Percentiles rank a stretch among this genome's conserved stretches.
Conservation (phyloP, 2,797 vertebrate genomes). For the Muscicapa comitata region DNA sequence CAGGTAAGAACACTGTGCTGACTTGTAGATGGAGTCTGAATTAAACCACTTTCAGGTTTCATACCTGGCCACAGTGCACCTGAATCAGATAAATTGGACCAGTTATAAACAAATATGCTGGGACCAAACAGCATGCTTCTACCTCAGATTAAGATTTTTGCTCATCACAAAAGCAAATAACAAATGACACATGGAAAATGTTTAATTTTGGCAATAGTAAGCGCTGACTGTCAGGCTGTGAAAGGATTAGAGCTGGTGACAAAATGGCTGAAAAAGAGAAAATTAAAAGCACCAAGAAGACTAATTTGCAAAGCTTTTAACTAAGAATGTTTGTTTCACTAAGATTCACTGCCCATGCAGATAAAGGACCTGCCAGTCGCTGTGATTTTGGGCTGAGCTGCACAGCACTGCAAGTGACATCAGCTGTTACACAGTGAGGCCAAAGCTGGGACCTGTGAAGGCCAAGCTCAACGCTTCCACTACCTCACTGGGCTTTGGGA, state of each 20-base stretch:
- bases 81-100: constrained; percentile 84
- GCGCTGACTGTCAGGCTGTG: constrained; percentile 19
- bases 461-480: not conserved
- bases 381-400: not conserved
- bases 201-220: constrained; percentile 42
- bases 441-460: not conserved
- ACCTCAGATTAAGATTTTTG: constrained; percentile 49
- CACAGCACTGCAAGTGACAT: not conserved
- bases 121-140: constrained; percentile 64
- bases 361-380: not conserved
- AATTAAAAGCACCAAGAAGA: constrained; percentile 27
- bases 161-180: constrained; percentile 39
- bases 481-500: not conserved
- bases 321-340: not conserved
- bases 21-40: constrained; percentile 92
- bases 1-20: constrained; percentile 96
- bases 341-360: not conserved
- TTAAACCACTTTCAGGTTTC: constrained; percentile 95
- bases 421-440: rapidly evolving
- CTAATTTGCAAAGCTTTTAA: constrained; percentile 6
- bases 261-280: constrained; percentile 48
- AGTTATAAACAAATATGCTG: constrained; percentile 75
- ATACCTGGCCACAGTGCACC: constrained; percentile 99
- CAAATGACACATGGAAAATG: constrained; percentile 40
- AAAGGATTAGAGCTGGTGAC: constrained; percentile 15